Evolutionary conservation across 2,888 invertebrate genomes (phyloP).

Genomic region (Lamellibrachia columna): DNA sequence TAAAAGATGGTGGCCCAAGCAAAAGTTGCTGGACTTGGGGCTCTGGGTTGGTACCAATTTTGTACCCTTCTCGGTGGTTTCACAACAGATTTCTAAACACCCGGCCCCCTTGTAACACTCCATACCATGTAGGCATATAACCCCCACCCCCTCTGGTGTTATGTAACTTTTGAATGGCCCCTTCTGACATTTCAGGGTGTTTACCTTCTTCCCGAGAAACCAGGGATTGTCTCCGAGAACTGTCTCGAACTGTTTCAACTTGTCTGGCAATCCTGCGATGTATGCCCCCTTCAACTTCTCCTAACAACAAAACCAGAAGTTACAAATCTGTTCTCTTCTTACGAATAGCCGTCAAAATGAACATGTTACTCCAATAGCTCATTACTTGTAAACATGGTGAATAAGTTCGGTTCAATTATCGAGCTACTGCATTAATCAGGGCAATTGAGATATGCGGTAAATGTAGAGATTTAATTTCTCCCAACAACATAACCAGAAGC

Average conservation of each 20-base stretch:
- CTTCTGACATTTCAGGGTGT: neutral
- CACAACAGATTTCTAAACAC: too few species aligned
- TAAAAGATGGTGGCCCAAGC: too few species aligned
- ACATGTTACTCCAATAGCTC: neutral
- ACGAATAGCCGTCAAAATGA: neutral
- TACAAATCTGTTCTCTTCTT: neutral
- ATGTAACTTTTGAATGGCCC: neutral
- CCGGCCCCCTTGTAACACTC: neutral
- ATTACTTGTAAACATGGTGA: neutral
- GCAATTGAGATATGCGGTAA: neutral
- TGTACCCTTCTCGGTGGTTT: too few species aligned
- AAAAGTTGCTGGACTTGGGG: too few species aligned
- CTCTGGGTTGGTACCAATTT: too few species aligned
- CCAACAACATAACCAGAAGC: neutral
- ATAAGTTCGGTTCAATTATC: too few species aligned
- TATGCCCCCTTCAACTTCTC: neutral
- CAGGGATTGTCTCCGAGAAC: neutral
- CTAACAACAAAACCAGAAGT: conserved; percentile 5
- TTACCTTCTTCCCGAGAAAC: neutral
- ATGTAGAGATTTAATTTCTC: neutral
- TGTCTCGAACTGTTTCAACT: neutral
- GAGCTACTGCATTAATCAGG: neutral
- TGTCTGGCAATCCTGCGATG: neutral
- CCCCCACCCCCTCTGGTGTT: neutral
- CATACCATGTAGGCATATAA: neutral